Evolutionary conservation across 2,888 invertebrate genomes (phyloP), one percentile per base, ranked within the genome.

Genomic region (Acrocyrtus sp.): DNA sequence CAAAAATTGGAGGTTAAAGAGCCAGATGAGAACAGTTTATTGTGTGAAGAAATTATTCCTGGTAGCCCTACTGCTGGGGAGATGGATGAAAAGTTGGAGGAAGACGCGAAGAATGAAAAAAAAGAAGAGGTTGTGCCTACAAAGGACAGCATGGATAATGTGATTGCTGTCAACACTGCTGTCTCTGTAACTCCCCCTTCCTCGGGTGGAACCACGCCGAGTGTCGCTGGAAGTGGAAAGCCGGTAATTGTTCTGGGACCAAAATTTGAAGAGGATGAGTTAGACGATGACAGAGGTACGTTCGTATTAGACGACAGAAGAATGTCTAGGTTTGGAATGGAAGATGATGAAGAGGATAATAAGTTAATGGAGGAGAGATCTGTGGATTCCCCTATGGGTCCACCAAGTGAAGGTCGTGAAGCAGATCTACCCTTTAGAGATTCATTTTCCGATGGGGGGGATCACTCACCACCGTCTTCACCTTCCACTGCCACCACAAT

Each of bases 1-100:
- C 10, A 29, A 50, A 62, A 50, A 29, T 4, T n/a, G 3, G 53
- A 54, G 1, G 48, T 34, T 2, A 62, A 39, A 17, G 62, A 62
- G 8, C 53, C 63, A 22, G 65, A 65, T 17, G 53, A 69, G 21
- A 69, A 69, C 21, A 70, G 70, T 24, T 85, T 94, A 78, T 85
- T 94, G 12, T 95, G 95, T 84, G 93, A 94, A 83, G 95, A 95
- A 85, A 94, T 93, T 26, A 94, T 95, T 83, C 95, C 95, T 0
- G 92, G 94, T 22, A 94, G 94, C 83, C 95, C 95, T 3, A 65
- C 78, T 0, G 67, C 69, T 5, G 76, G 68, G n/a, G 70, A 65
- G 22, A 67, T 75, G 10, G 72, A 75, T 17, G 75, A 73, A 12
- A 68, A 74, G 50, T 24, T 39, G 45, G 67, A 62, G 21, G 56